A percentile compares a stretch with the other conserved stretches of the same genome.
Conservation (phyloP, 2,888 invertebrate genomes). For the Zaprionus obscuricornis region DNA sequence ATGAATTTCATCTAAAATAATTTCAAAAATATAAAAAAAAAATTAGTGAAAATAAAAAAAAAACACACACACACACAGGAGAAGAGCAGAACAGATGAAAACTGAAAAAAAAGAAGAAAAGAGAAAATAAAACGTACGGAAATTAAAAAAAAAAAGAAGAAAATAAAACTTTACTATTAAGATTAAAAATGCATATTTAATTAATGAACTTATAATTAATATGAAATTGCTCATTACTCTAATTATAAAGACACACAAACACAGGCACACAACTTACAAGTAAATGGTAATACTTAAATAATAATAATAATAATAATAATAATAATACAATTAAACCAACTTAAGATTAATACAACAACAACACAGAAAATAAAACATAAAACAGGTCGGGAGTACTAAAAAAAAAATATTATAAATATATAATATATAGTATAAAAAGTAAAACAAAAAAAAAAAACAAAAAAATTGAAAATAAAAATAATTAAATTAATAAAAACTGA, state of each 20-base stretch:
- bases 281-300: constrained; percentile 70
- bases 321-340: constrained; percentile 58
- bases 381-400: constrained; percentile 54
- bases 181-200: constrained; percentile 62
- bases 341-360: constrained; percentile 54
- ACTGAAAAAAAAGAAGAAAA: constrained; percentile 16
- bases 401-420: constrained; percentile 54
- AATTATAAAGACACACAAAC: constrained; percentile 54
- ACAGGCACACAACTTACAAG: constrained; percentile 48
- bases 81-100: constrained; percentile 18
- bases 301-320: no score
- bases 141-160: constrained; percentile 14
- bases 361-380: constrained; percentile 22
- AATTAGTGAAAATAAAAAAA: constrained; percentile 33
- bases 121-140: constrained; percentile 13
- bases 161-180: constrained; percentile 55
- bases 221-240: constrained; percentile 76
- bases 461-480: constrained; percentile 2
- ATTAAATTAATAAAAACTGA: constrained; percentile 11
- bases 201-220: constrained; percentile 64
- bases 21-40: constrained; percentile 40
- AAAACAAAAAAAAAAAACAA: constrained; percentile 17
- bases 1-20: constrained; percentile 61
- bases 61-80: constrained; percentile 19
- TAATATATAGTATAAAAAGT: constrained; percentile 37